phyloP scores from a whole-genome alignment of 1,140 invertebrate genomes.

The Papilio polyxenes region DNA sequence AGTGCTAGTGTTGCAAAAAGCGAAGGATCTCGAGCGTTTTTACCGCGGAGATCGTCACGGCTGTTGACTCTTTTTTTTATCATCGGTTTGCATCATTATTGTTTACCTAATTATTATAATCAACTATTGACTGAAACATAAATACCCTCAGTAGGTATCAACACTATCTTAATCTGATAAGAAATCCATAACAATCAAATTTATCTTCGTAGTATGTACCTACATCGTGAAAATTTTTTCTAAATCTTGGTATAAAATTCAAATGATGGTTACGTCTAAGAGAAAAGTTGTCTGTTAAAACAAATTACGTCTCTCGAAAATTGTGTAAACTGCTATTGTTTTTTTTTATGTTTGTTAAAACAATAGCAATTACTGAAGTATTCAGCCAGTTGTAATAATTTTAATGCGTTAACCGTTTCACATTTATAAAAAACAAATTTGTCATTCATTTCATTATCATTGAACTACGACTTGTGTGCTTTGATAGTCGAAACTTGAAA shows the following conservation, averaged over 20 bases:
- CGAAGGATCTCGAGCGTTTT: conserved; percentile 68
- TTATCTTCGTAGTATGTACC: not conserved
- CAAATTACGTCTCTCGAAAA: not conserved
- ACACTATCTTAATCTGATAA: not conserved
- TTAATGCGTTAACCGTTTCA: not conserved
- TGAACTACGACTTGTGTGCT: no score
- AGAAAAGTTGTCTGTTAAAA: not conserved
- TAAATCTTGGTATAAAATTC: not conserved
- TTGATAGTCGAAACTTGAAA: no score
- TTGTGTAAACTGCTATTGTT: conserved; percentile 30
- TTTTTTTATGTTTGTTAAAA: conserved; percentile 10
- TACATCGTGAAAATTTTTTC: not conserved
- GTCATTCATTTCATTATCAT: no score
- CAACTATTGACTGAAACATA: conserved; percentile 39
- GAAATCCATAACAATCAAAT: not conserved
- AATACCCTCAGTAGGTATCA: not conserved
- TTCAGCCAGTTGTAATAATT: not conserved
- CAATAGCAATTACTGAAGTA: not conserved
- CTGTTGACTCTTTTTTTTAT: conserved; percentile 68
- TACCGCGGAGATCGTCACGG: conserved; percentile 66
- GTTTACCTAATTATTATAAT: conserved; percentile 45
- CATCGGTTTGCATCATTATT: conserved; percentile 63
- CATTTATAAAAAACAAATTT: no score
- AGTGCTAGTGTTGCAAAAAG: conserved; percentile 67
- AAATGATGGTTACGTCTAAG: not conserved